Evolutionary conservation across 1,140 invertebrate species (phyloP).

Genomic region (Nymphalis io): DNA sequence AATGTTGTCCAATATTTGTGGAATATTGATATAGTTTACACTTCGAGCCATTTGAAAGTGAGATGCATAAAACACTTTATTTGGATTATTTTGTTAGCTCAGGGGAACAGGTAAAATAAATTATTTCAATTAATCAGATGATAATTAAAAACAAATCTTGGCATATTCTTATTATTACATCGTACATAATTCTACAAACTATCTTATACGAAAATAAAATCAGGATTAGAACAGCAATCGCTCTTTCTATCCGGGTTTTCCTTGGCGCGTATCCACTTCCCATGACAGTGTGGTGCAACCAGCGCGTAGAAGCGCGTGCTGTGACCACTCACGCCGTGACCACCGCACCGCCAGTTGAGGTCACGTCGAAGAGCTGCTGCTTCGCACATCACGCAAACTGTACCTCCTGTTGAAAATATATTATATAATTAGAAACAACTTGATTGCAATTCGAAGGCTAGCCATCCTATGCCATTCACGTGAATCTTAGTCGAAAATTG

Average conservation of each 20-base stretch:
- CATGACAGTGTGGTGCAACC: conserved; percentile 89
- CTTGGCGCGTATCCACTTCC: conserved; percentile 89
- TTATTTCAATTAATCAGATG: no score
- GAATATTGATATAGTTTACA: no score
- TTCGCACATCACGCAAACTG: conserved; percentile 89
- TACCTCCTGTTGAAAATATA: conserved; percentile 80
- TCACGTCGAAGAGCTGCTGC: conserved; percentile 86
- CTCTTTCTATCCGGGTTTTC: conserved; percentile 81
- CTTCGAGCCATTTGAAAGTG: no score
- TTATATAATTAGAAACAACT: not conserved
- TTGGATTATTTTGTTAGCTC: no score
- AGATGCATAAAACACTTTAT: no score
- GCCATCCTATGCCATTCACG: no score
- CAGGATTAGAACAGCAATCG: conserved; percentile 81
- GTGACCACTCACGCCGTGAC: conserved; percentile 87
- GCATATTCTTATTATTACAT: no score
- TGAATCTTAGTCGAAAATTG: no score
- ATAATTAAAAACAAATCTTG: no score
- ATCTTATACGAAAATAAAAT: conserved; percentile 84
- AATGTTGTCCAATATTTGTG: no score
- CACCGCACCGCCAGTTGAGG: conserved; percentile 88
- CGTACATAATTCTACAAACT: not conserved
- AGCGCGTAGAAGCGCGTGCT: conserved; percentile 89
- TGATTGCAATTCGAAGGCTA: not conserved
- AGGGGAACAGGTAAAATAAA: no score